Evolutionary conservation across 2,113 vertebrate genomes (phyloP), one percentile per base, ranked within the genome.

Genomic region (Cyprinus carpio): DNA sequence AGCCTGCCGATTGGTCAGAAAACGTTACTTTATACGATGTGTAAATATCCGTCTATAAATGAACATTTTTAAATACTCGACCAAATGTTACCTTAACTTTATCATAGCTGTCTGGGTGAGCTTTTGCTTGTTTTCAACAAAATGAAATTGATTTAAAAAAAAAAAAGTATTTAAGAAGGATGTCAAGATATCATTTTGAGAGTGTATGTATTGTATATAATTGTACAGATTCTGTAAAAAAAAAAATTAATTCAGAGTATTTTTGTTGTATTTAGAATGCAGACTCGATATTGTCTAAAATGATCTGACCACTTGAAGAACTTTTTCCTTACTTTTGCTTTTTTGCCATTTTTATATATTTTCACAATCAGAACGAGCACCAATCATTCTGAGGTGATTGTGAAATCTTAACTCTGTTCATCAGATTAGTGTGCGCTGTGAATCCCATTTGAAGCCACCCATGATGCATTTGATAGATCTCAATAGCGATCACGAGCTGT

Each of bases 21-120:
- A 89, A 94, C 95, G 95, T 96, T 96, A 95, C 95, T 96, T 95
- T 97, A 95, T 96, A 96, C 90, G 95, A 95, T 90, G 27, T 98
- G 97, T 98, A 99, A 97, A 99, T 98, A 98, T 94, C 82, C 96
- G 94, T 96, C 95, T 93, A 74, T 92, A 78, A 89, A 58, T 40
- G 43, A 81, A 85, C 31, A 87, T 87, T 81, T 89, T 91, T 93
- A 93, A 92, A 95, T 95, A 94, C 94, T 95, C 95, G 95, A 96
- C 96, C 95, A 96, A 96, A 96, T 95, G 95, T 96, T 94, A 94
- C 94, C 94, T 95, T 92, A 93, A 93, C 94, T 89, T 94, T 89
- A 94, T 94, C 89, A 93, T 93, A 94, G 94, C 94, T 92, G 94
- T 94, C 94, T 91, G 93, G 95, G 94, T 94, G 95, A 94, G 81